phyloP scores from a whole-genome alignment of 2,113 vertebrate genomes.

The Panurus biarmicus region DNA sequence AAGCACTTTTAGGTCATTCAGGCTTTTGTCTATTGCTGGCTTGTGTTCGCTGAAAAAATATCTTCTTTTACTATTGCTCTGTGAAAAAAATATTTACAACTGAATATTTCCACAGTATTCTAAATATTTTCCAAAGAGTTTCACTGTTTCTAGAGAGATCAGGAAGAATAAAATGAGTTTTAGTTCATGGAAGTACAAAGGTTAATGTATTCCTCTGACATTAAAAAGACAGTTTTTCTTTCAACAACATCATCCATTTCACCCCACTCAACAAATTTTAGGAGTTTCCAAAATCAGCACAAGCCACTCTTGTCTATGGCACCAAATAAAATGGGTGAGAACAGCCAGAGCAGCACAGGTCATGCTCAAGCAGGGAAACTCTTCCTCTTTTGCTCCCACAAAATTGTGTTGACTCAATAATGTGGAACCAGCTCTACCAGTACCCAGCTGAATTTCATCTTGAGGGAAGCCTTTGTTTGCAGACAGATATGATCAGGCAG shows the following conservation, averaged over 20 bases:
- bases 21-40: not conserved
- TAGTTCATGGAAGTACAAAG: not conserved
- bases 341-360: not conserved
- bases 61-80: conserved; percentile 55
- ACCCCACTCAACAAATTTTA: not conserved
- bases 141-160: not conserved
- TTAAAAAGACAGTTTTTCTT: not conserved
- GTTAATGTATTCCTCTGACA: not conserved
- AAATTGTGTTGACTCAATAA: not conserved
- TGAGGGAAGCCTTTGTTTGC: not conserved
- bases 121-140: not conserved
- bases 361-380: not conserved
- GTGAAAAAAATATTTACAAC: not conserved
- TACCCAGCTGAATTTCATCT: not conserved
- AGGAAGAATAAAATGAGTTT: not conserved
- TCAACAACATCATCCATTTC: not conserved
- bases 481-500: not conserved
- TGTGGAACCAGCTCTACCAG: accelerated
- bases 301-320: accelerated
- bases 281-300: not conserved
- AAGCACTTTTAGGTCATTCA: conserved; percentile 6
- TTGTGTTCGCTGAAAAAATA: conserved; percentile 21
- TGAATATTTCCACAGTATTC: not conserved
- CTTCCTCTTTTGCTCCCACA: not conserved
- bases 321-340: not conserved